phyloP scores from a whole-genome alignment of 2,888 invertebrate species.

The Desoria tigrina region DNA sequence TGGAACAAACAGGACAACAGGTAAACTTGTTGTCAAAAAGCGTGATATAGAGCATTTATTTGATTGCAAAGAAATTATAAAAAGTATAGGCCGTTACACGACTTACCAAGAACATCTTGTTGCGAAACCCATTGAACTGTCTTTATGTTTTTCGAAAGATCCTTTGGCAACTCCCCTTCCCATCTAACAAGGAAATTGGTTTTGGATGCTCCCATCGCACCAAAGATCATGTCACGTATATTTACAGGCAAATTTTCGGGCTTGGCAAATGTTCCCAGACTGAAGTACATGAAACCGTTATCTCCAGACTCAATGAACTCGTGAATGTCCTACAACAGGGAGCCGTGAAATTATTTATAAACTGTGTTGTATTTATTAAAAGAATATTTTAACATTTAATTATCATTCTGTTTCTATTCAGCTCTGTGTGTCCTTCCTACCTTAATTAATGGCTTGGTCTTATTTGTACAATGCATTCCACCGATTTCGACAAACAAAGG shows the following conservation, averaged over 20 bases:
- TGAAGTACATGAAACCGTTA: conserved; percentile 42
- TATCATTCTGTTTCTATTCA: too few relatives aligned
- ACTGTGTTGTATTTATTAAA: too few relatives aligned
- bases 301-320: conserved; percentile 39
- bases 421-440: conserved; percentile 11
- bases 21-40: too few relatives aligned
- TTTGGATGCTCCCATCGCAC: conserved; percentile 62
- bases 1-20: too few relatives aligned
- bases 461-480: conserved; percentile 27
- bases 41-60: too few relatives aligned
- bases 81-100: too few relatives aligned
- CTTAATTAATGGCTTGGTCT: conserved; percentile 23
- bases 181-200: conserved; percentile 42
- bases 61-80: background rate
- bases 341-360: conserved; percentile 4
- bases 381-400: too few relatives aligned
- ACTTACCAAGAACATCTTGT: conserved; percentile 43
- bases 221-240: conserved; percentile 68
- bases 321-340: conserved; percentile 35
- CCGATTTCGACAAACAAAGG: conserved; percentile 29
- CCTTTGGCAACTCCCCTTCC: conserved; percentile 32
- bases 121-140: conserved; percentile 43
- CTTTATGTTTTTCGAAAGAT: conserved; percentile 33
- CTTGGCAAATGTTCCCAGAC: conserved; percentile 44
- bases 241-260: conserved; percentile 75